phyloP scores from a whole-genome alignment of 2,888 invertebrate species.

The Philonicus albiceps region DNA sequence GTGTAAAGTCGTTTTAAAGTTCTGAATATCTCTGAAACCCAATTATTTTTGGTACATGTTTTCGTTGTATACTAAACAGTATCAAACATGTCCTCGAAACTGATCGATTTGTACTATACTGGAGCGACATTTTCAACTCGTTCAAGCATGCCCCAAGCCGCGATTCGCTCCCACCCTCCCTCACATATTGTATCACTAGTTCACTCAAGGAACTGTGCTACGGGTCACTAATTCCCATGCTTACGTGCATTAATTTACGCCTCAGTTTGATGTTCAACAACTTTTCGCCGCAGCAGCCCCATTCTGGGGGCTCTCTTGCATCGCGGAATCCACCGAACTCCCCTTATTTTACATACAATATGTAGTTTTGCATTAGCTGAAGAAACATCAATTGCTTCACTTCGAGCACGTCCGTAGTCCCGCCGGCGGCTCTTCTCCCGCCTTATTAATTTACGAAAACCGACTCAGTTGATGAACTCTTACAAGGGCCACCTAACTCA shows the following conservation, averaged over 20 bases:
- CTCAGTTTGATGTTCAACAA: conserved; percentile 35
- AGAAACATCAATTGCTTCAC: not conserved
- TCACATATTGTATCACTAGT: not conserved
- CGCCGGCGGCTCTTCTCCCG: not conserved
- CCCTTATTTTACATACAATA: not conserved
- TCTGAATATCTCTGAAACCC: no score
- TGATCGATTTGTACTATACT: not conserved
- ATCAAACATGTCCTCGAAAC: not conserved
- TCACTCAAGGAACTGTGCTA: not conserved
- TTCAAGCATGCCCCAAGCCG: not conserved
- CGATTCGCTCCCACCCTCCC: no score
- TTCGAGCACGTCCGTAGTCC: not conserved
- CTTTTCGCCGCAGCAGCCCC: not conserved
- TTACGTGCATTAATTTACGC: conserved; percentile 27
- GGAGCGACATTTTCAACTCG: not conserved
- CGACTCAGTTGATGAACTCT: conserved; percentile 6
- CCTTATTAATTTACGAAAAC: conserved; percentile 4
- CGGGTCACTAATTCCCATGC: not conserved
- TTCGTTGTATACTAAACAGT: no score
- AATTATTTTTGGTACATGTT: no score
- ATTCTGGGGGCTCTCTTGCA: not conserved
- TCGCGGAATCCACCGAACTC: not conserved
- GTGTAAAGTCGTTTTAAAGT: no score
- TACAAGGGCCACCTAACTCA: not conserved
- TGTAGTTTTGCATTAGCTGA: not conserved